These are phyloP conservation scores for Orgyia antiqua DNA, from an alignment of 2,888 invertebrate species.

Conservation along the genomic window DNA sequence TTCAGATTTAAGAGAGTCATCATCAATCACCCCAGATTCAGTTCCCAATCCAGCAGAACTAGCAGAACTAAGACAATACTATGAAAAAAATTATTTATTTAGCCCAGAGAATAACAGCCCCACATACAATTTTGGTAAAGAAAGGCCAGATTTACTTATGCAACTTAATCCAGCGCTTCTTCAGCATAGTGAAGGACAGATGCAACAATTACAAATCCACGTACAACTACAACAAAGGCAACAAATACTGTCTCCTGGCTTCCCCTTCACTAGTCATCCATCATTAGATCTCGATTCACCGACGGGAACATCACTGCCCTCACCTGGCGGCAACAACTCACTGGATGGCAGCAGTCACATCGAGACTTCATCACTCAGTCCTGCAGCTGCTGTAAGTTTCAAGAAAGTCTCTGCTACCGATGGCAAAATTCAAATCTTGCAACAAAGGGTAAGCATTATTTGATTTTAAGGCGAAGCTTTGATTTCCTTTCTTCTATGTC, in stretches of 20 bases:
- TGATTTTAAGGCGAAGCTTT: conserved; percentile 79
- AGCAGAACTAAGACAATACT: conserved; percentile 83
- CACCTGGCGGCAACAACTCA: conserved; percentile 86
- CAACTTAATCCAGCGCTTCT: conserved; percentile 76
- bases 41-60: conserved; percentile 82
- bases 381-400: conserved; percentile 83
- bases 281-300: conserved; percentile 86
- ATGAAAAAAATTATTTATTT: conserved; percentile 72
- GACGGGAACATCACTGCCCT: conserved; percentile 86
- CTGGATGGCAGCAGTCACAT: conserved; percentile 81
- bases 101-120: conserved; percentile 69
- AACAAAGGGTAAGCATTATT: conserved; percentile 91
- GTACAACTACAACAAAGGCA: conserved; percentile 84
- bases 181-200: conserved; percentile 77
- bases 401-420: conserved; percentile 80
- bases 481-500: conserved; percentile 54
- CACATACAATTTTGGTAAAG: conserved; percentile 80
- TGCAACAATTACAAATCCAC: conserved; percentile 83
- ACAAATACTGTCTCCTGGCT: conserved; percentile 77
- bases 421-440: conserved; percentile 83
- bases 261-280: conserved; percentile 82
- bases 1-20: conserved; percentile 83
- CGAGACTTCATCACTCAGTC: conserved; percentile 79
- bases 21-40: conserved; percentile 84
- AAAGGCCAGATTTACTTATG: conserved; percentile 79